phyloP scores from a whole-genome alignment of 2,113 vertebrate species.

The Pseudopipra pipra region DNA sequence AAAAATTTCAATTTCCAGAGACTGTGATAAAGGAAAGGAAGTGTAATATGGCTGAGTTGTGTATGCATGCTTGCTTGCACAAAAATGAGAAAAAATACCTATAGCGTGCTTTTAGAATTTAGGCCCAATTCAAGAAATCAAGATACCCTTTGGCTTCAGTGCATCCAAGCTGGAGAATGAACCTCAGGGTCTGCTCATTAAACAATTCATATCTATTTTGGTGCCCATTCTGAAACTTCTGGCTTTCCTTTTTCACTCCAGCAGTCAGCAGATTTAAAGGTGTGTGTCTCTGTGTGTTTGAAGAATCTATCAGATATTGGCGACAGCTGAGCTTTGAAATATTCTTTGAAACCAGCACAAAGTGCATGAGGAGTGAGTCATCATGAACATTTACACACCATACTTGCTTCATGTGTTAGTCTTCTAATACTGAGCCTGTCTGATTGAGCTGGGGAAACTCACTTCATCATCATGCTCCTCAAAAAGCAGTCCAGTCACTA shows the following conservation, averaged over 20 bases:
- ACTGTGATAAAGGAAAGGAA: not conserved
- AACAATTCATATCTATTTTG: not conserved
- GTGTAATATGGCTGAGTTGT: not conserved
- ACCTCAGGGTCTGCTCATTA: not conserved
- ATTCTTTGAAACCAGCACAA: not conserved
- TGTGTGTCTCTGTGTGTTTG: not conserved
- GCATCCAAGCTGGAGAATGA: not conserved
- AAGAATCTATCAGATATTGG: not conserved
- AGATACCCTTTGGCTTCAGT: not conserved
- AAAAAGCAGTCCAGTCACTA: not conserved
- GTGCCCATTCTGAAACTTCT: not conserved
- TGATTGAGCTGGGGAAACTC: not conserved
- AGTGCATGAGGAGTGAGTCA: not conserved
- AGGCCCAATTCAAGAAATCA: not conserved
- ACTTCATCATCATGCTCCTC: not conserved
- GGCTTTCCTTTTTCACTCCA: not conserved
- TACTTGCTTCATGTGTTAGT: not conserved
- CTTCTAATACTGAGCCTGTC: not conserved
- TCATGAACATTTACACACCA: not conserved
- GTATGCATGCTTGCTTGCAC: not conserved
- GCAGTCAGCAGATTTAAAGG: conserved; percentile 11
- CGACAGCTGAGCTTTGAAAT: conserved; percentile 26
- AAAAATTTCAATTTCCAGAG: not conserved
- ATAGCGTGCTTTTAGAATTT: not conserved
- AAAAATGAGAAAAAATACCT: not conserved